Conservation (phyloP, 2,797 vertebrate genomes). For the Betta splendens region DNA sequence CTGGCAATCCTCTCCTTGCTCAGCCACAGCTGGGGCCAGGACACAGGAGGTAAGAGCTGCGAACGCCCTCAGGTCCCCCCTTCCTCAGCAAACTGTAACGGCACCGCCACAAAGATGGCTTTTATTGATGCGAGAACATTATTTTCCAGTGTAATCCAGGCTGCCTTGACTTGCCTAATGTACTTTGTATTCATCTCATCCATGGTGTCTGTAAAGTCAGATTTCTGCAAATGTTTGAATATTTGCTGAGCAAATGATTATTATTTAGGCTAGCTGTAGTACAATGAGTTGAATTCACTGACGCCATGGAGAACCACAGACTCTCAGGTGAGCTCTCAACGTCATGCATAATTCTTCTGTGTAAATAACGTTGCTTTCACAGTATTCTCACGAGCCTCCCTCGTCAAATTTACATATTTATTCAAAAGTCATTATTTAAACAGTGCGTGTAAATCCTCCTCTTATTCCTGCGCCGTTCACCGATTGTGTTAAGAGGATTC, state of each 20-base stretch:
- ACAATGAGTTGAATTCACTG: constrained; percentile 1
- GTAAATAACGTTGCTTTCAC: constrained; percentile 6
- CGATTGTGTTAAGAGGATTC: constrained; percentile 47
- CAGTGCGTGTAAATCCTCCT: constrained; percentile 28
- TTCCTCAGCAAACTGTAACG: constrained; percentile 11
- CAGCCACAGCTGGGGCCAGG: constrained; percentile 76
- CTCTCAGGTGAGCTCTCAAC: constrained; percentile 4
- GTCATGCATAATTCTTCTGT: background rate
- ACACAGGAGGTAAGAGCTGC: constrained; percentile 77
- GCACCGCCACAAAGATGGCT: constrained; percentile 1
- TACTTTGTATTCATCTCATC: background rate
- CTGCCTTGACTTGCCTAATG: constrained; percentile 1
- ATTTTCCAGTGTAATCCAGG: background rate
- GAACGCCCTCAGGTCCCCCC: constrained; percentile 24
- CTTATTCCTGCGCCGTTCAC: constrained; percentile 36
- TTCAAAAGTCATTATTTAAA: constrained; percentile 35
- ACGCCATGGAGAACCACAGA: background rate
- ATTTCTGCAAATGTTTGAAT: background rate
- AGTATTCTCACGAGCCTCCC: background rate
- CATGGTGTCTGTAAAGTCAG: background rate
- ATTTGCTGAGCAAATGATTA: background rate
- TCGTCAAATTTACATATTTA: constrained; percentile 18
- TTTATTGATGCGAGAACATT: background rate
- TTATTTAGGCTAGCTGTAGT: background rate
- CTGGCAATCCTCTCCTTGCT: constrained; percentile 77